These are phyloP conservation scores for Sibirionetta formosa DNA, from an alignment of 2,797 vertebrate species.

Conservation along the genomic window DNA sequence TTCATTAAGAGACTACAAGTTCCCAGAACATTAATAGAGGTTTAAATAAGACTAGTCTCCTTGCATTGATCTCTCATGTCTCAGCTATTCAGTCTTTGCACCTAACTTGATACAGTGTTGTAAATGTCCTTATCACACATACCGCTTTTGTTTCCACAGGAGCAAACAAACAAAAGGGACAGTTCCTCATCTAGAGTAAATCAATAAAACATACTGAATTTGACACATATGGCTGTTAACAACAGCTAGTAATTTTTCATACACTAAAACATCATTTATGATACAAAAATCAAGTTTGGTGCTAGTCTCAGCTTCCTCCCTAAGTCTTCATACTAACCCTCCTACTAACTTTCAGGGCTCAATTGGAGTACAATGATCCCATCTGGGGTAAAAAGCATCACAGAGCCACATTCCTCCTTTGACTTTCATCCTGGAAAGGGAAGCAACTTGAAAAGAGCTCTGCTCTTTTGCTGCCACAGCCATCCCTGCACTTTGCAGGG, in stretches of 20 bases:
- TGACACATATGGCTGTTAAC: background rate
- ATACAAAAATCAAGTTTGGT: background rate
- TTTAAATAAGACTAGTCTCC: conserved; percentile 33
- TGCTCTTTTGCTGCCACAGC: background rate
- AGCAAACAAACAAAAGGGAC: background rate
- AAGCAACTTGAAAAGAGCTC: background rate
- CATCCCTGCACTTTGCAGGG: accelerated
- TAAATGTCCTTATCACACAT: background rate
- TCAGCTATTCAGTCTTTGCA: background rate
- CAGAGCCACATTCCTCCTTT: background rate
- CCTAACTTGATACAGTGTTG: background rate
- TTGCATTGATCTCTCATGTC: background rate
- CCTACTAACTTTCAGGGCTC: background rate
- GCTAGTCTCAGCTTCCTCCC: background rate
- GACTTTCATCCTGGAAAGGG: background rate
- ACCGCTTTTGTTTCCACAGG: background rate
- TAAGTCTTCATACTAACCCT: background rate
- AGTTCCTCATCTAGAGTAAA: background rate
- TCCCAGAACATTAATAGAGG: conserved; percentile 1
- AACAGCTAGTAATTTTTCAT: background rate
- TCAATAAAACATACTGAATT: background rate
- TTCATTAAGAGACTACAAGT: conserved; percentile 39
- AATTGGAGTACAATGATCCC: background rate
- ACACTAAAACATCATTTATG: background rate
- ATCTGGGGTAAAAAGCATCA: background rate